These are phyloP conservation scores for Antheraea pernyi DNA, from an alignment of 1,140 invertebrate species.

Conservation along the genomic window DNA sequence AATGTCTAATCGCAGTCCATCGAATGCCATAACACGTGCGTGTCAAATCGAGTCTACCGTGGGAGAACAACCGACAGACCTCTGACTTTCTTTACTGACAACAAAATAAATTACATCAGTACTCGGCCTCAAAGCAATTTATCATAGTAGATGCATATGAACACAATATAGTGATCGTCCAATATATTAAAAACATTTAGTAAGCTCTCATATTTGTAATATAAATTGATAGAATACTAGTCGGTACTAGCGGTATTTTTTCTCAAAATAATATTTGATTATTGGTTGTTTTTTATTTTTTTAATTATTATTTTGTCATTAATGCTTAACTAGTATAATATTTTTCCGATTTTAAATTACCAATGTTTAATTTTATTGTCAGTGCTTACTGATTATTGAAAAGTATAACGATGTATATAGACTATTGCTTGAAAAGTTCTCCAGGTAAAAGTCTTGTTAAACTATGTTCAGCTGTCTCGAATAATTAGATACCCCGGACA, in stretches of 20 bases:
- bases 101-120: constrained; percentile 11
- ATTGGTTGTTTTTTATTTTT: no score
- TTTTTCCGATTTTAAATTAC: no score
- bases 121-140: neutral
- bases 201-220: neutral
- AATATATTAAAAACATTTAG: neutral
- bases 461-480: no score
- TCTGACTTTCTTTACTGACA: constrained; percentile 30
- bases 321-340: no score
- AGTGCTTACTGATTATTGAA: no score
- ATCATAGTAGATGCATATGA: neutral
- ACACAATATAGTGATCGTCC: neutral
- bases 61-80: constrained; percentile 49
- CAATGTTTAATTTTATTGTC: no score
- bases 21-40: constrained; percentile 68
- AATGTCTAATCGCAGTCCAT: constrained; percentile 52
- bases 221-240: neutral
- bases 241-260: neutral
- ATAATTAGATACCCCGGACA: no score
- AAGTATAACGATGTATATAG: no score
- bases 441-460: no score
- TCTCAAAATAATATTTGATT: no score
- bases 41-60: constrained; percentile 68
- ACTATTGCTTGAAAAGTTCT: no score
- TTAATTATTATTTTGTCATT: no score